Conservation (phyloP, 2,888 invertebrate species). For the Himalopsyche anomala region DNA sequence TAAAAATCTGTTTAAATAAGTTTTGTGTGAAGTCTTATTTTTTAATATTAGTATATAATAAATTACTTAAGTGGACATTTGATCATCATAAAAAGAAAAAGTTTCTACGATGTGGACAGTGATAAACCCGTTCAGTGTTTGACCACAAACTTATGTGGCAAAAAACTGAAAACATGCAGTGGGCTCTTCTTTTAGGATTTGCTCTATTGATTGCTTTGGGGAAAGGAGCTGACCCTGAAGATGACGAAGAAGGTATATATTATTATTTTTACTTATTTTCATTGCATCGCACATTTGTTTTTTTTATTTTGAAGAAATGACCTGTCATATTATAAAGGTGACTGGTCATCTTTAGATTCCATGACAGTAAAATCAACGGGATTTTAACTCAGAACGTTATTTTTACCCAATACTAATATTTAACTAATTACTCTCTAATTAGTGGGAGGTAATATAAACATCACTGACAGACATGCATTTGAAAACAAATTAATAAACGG, state of each 20-base stretch:
- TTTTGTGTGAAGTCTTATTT: not conserved
- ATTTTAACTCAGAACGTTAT: too few relatives aligned
- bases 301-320: too few relatives aligned
- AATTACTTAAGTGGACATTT: not conserved
- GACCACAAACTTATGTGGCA: not conserved
- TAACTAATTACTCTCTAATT: too few relatives aligned
- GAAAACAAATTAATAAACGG: too few relatives aligned
- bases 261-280: not conserved
- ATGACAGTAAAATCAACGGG: too few relatives aligned
- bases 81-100: too few relatives aligned
- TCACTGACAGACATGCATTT: too few relatives aligned
- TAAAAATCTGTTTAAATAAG: not conserved
- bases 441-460: too few relatives aligned
- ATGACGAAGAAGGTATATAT: slow-evolving; percentile 58
- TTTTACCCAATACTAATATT: too few relatives aligned
- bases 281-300: too few relatives aligned
- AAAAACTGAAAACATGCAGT: slow-evolving; percentile 49
- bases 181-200: slow-evolving; percentile 56
- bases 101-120: not conserved
- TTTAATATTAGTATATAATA: not conserved
- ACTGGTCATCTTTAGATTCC: too few relatives aligned
- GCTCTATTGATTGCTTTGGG: slow-evolving; percentile 51
- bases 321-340: too few relatives aligned
- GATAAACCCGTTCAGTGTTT: not conserved
- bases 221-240: slow-evolving; percentile 41